phyloP scores from a whole-genome alignment of 2,797 vertebrate species.

The Bradypodion pumilum region DNA sequence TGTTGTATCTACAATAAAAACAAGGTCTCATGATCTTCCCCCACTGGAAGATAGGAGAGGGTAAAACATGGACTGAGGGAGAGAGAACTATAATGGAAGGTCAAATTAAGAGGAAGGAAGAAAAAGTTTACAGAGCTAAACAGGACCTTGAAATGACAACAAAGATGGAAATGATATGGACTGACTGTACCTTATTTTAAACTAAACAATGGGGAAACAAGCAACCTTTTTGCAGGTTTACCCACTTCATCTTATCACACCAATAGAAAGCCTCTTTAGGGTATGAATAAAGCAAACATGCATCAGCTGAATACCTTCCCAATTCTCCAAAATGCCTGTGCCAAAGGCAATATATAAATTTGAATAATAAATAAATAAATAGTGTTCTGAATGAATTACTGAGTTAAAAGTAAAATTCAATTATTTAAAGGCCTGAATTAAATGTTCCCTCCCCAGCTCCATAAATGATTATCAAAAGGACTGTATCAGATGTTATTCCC shows the following conservation, averaged over 20 bases:
- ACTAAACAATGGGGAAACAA: constrained; percentile 47
- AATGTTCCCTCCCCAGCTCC: not conserved
- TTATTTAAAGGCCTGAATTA: constrained; percentile 7
- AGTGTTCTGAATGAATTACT: not conserved
- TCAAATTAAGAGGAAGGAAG: constrained; percentile 53
- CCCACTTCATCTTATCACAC: constrained; percentile 26
- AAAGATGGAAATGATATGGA: constrained; percentile 36
- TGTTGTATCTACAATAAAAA: constrained; percentile 80
- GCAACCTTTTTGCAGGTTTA: constrained; percentile 33
- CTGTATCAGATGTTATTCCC: constrained; percentile 16
- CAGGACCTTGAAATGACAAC: constrained; percentile 46
- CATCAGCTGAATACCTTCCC: not conserved
- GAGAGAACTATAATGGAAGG: constrained; percentile 52
- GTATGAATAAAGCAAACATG: not conserved
- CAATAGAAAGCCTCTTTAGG: constrained; percentile 17
- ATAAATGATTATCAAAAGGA: not conserved
- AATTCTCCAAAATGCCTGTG: constrained; percentile 26
- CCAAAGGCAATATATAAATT: no score
- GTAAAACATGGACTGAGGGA: constrained; percentile 46
- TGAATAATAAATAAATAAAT: no score
- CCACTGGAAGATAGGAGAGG: constrained; percentile 59
- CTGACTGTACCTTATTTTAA: constrained; percentile 12
- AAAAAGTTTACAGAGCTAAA: constrained; percentile 37
- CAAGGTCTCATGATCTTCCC: constrained; percentile 60
- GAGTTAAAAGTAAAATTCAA: not conserved